A percentile compares a stretch with the other conserved stretches of the same genome.
Evolutionary conservation across 1,140 invertebrate genomes (phyloP).

Genomic region (Nasonia longicornis): DNA sequence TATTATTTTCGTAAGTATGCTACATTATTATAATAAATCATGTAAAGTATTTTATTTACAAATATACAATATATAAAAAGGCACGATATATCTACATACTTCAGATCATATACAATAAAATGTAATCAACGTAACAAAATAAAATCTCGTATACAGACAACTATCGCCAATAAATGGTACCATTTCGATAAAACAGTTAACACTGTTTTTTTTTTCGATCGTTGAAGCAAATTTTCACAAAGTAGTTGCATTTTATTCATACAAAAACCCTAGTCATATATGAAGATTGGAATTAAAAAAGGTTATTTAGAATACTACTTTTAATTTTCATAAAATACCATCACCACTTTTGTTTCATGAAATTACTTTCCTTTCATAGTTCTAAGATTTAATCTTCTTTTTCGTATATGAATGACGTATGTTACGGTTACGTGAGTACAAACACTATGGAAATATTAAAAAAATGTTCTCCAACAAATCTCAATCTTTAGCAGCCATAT

Average conservation of each 20-base stretch:
- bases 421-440: constrained; percentile 29
- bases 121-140: constrained; percentile 62
- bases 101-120: constrained; percentile 66
- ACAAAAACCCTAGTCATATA: constrained; percentile 17
- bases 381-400: constrained; percentile 1
- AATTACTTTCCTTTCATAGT: background rate
- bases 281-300: constrained; percentile 31
- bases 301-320: constrained; percentile 31
- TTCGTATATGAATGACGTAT: constrained; percentile 45
- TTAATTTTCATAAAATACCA: constrained; percentile 31
- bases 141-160: constrained; percentile 57
- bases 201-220: constrained; percentile 15
- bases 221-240: constrained; percentile 15
- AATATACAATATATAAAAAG: constrained; percentile 69
- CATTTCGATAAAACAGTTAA: constrained; percentile 33
- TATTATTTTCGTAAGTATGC: constrained; percentile 56
- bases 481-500: constrained; percentile 26
- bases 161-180: constrained; percentile 48
- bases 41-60: constrained; percentile 68
- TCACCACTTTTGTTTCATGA: constrained; percentile 14
- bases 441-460: constrained; percentile 35
- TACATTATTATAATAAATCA: constrained; percentile 60
- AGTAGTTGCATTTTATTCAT: background rate
- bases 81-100: constrained; percentile 68
- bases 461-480: constrained; percentile 26